A percentile compares a stretch with the other conserved stretches of the same genome.
Evolutionary conservation across 2,113 vertebrate species (phyloP).

Genomic region (Corythaeola cristata): DNA sequence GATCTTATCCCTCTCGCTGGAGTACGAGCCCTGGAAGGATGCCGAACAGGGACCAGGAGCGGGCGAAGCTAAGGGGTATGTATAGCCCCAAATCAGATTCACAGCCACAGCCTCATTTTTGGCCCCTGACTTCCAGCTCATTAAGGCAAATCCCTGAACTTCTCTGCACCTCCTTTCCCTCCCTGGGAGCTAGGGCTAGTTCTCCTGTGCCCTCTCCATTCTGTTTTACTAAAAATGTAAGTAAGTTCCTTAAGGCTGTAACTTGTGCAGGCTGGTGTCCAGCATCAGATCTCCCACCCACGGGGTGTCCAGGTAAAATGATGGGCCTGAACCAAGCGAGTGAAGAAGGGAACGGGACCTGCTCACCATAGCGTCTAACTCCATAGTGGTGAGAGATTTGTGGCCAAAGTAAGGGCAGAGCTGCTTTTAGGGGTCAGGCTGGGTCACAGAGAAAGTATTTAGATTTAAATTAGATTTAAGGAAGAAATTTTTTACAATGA

Average conservation of each 20-base stretch:
- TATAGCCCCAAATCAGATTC: not conserved
- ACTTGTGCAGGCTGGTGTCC: not conserved
- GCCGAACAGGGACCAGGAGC: not conserved
- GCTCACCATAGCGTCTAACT: fast-evolving
- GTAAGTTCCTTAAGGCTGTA: not conserved
- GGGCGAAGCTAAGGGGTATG: not conserved
- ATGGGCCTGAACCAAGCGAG: not conserved
- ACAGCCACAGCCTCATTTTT: not conserved
- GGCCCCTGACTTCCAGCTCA: not conserved
- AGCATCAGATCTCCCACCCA: not conserved
- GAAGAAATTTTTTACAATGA: too few species aligned
- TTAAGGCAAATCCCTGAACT: not conserved
- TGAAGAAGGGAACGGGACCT: not conserved
- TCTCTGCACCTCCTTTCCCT: not conserved
- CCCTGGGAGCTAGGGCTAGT: not conserved
- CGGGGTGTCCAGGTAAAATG: not conserved
- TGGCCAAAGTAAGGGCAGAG: not conserved
- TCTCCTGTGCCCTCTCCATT: not conserved
- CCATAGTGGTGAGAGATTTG: not conserved
- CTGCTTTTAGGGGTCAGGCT: not conserved
- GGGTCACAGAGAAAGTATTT: not conserved
- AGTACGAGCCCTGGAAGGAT: not conserved
- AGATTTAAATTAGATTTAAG: too few species aligned
- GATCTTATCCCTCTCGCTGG: not conserved
- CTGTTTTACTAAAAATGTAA: not conserved